phyloP scores from a whole-genome alignment of 2,797 vertebrate genomes.

The Tokudaia tokunoshimensis region DNA sequence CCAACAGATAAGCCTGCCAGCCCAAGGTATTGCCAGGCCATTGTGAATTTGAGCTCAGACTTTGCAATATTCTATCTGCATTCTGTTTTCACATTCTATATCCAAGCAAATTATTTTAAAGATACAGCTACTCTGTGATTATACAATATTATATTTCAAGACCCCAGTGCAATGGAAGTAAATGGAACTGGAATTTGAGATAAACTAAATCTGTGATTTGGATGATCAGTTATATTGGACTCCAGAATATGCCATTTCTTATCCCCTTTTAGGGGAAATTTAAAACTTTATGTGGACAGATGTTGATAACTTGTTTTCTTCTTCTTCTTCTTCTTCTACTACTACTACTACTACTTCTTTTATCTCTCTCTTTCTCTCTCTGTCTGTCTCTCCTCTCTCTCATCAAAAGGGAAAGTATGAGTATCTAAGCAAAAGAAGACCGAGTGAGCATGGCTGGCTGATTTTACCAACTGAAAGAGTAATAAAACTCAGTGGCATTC shows the following conservation, averaged over 20 bases:
- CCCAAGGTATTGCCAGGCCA: background rate
- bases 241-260: background rate
- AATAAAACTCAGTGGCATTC: conserved; percentile 73
- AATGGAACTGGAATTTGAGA: background rate
- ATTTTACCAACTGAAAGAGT: conserved; percentile 24
- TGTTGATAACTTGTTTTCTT: background rate
- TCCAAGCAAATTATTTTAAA: conserved; percentile 3
- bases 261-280: background rate
- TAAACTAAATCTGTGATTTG: background rate
- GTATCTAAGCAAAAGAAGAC: conserved; percentile 60
- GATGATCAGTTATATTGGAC: background rate
- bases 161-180: background rate
- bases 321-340: background rate
- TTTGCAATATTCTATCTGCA: background rate
- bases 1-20: background rate
- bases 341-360: no score
- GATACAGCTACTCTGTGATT: background rate
- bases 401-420: conserved; percentile 58
- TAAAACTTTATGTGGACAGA: background rate
- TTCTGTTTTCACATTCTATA: conserved; percentile 16
- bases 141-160: background rate
- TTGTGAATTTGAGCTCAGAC: background rate
- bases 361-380: no score
- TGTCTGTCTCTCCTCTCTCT: background rate
- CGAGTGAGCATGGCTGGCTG: conserved; percentile 7